Percentiles rank a stretch among this genome's conserved stretches.
Conservation (phyloP, 1,140 invertebrate genomes). For the Scaptodrosophila lebanonensis region DNA sequence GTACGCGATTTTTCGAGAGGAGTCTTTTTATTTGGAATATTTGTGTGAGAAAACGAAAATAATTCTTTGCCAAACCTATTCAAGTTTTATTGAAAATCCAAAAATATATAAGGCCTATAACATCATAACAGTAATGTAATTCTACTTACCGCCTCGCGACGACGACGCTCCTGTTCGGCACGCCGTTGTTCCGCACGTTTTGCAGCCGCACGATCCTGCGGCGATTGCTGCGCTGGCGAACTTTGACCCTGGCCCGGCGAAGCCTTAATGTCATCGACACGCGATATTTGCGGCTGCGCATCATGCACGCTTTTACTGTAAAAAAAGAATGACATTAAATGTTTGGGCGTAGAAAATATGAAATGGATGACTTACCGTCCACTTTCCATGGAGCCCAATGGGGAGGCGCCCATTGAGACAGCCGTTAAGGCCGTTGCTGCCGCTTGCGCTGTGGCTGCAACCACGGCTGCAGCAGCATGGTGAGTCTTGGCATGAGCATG, state of each 20-base stretch:
- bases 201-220: conserved; percentile 83
- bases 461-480: conserved; percentile 47
- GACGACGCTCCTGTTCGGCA: conserved; percentile 91
- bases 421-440: conserved; percentile 42
- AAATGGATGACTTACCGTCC: conserved; percentile 47
- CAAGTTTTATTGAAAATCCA: too few relatives aligned
- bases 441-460: conserved; percentile 66
- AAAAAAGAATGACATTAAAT: conserved; percentile 2
- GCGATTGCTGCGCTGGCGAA: conserved; percentile 81
- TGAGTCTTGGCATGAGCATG: conserved; percentile 32
- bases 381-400: conserved; percentile 69
- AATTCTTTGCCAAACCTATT: too few relatives aligned
- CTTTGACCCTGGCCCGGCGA: conserved; percentile 74
- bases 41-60: too few relatives aligned
- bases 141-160: conserved; percentile 91
- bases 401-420: conserved; percentile 53
- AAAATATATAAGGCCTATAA: too few relatives aligned
- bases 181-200: conserved; percentile 88
- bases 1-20: too few relatives aligned
- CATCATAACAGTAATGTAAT: too few relatives aligned
- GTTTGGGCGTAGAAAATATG: neutral
- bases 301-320: conserved; percentile 79
- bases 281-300: conserved; percentile 69
- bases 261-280: conserved; percentile 80
- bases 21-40: too few relatives aligned